A percentile compares a stretch with the other conserved stretches of the same genome.
phyloP scores from a whole-genome alignment of 2,888 invertebrate species.

The Orthosia cruda region DNA sequence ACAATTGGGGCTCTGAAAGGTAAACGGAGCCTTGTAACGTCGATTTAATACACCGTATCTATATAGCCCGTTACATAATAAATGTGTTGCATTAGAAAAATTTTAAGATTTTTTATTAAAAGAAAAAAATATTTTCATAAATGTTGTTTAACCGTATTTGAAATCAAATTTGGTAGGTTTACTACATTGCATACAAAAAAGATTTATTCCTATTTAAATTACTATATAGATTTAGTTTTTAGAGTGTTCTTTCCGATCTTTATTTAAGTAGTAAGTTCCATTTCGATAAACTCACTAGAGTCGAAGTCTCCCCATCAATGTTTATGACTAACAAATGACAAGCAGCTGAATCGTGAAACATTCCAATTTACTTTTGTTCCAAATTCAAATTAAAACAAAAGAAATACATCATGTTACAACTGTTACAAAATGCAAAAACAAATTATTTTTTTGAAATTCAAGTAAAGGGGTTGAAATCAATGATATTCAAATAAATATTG shows the following conservation, averaged over 20 bases:
- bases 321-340: constrained; percentile 48
- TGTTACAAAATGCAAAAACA: not conserved
- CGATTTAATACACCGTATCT: not conserved
- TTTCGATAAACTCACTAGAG: constrained; percentile 16
- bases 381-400: constrained; percentile 34
- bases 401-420: not conserved
- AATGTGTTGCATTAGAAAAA: not conserved
- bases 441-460: constrained; percentile 11
- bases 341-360: constrained; percentile 45
- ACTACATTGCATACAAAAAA: too few species aligned
- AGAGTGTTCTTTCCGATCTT: not conserved
- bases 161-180: too few species aligned
- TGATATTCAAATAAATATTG: too few species aligned
- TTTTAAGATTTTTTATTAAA: too few species aligned
- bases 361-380: constrained; percentile 38
- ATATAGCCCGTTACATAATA: not conserved
- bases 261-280: not conserved
- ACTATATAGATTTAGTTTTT: not conserved
- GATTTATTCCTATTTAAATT: too few species aligned
- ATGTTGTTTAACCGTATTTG: too few species aligned
- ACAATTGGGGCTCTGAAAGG: constrained; percentile 31
- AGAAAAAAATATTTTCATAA: too few species aligned
- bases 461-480: too few species aligned
- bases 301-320: constrained; percentile 15
- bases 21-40: not conserved